Evolutionary conservation across 2,797 vertebrate genomes (phyloP).

Genomic region (Rhyacichthys aspro): DNA sequence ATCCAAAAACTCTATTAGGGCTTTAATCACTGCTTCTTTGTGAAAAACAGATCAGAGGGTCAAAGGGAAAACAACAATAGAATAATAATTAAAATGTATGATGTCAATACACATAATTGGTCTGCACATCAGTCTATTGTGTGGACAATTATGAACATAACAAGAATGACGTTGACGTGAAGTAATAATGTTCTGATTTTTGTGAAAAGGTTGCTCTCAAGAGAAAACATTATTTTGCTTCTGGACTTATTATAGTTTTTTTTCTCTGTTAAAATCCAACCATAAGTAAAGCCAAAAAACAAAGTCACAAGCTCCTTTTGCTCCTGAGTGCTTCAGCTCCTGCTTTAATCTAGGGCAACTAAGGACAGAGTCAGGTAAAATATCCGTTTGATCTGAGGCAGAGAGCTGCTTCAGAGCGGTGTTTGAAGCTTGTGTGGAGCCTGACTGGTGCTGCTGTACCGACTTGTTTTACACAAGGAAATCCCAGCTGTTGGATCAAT

Average conservation of each 20-base stretch:
- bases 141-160: background rate
- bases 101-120: conserved; percentile 24
- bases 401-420: background rate
- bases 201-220: too few species aligned
- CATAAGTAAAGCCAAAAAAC: conserved; percentile 1
- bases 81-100: conserved; percentile 8
- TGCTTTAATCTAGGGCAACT: conserved; percentile 32
- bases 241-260: background rate
- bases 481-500: conserved; percentile 19
- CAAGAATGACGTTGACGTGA: too few species aligned
- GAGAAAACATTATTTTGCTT: too few species aligned
- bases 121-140: conserved; percentile 8
- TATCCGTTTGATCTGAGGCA: conserved; percentile 1
- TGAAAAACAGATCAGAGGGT: conserved; percentile 25
- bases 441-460: background rate
- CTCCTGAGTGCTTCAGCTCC: conserved; percentile 6
- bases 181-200: too few species aligned
- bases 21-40: conserved; percentile 33
- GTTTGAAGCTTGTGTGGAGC: conserved; percentile 2
- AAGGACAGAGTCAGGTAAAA: conserved; percentile 13
- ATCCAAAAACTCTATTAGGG: background rate
- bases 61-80: conserved; percentile 27
- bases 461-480: conserved; percentile 18
- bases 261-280: background rate
- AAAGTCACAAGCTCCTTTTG: background rate